These are phyloP conservation scores for Hirudo medicinalis DNA, from an alignment of 1,140 invertebrate genomes.

Conservation along the genomic window DNA sequence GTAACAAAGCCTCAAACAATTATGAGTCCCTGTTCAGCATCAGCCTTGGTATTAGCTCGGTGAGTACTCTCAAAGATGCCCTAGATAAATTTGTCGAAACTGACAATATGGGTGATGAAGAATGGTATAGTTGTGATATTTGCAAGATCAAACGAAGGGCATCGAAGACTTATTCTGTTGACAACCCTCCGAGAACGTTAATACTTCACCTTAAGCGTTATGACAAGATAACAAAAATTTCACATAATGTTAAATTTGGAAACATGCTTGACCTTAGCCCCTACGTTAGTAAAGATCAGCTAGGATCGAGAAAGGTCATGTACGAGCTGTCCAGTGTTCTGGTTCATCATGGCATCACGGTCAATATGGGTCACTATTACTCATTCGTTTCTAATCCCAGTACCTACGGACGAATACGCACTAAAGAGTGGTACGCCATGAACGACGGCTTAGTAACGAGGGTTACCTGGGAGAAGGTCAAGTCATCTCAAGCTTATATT, in stretches of 20 bases:
- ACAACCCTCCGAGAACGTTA: neutral
- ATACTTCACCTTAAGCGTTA: neutral
- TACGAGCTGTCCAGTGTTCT: neutral
- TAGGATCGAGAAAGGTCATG: neutral
- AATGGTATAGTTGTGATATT: conserved; percentile 9
- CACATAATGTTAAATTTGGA: neutral
- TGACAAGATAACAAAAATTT: neutral
- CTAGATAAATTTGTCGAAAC: neutral
- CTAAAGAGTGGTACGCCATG: neutral
- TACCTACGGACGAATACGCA: neutral
- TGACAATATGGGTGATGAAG: neutral
- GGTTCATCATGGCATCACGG: neutral
- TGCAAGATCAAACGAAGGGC: conserved; percentile 1
- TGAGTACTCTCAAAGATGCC: neutral
- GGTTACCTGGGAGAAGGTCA: neutral
- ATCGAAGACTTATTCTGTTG: neutral
- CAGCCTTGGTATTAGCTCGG: neutral
- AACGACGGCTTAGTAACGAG: neutral
- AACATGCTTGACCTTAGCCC: neutral
- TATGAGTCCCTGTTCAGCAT: neutral
- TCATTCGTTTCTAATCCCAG: neutral
- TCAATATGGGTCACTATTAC: neutral
- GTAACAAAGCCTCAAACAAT: neutral
- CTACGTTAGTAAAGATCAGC: neutral
- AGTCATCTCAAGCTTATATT: neutral